Evolutionary conservation across 2,797 vertebrate genomes (phyloP).

Genomic region (Buphagus erythrorhynchus): DNA sequence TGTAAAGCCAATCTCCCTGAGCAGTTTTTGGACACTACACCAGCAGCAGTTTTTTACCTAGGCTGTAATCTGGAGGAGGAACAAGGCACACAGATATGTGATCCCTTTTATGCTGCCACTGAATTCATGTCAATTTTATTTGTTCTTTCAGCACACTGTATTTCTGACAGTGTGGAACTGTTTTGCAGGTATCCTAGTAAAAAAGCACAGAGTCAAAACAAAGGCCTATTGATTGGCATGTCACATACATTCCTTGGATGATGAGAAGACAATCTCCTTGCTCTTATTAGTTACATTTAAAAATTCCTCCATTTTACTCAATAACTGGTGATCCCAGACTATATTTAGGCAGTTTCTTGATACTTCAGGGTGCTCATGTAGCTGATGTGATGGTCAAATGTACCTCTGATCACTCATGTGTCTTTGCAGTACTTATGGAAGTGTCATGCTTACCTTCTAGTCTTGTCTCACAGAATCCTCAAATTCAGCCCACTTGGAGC

Average conservation of each 20-base stretch:
- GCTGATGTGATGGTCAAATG: not conserved
- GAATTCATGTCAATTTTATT: not conserved
- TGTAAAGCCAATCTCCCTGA: not conserved
- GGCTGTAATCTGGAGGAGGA: not conserved
- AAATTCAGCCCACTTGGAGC: not conserved
- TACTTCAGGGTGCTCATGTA: not conserved
- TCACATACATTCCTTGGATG: not conserved
- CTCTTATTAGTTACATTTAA: not conserved
- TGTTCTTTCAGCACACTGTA: not conserved
- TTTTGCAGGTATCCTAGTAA: not conserved
- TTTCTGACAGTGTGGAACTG: not conserved
- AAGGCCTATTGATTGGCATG: not conserved
- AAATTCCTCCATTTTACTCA: not conserved
- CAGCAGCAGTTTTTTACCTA: not conserved
- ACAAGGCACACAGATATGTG: not conserved
- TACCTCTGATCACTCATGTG: not conserved
- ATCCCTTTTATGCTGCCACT: not conserved
- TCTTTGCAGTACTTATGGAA: not conserved
- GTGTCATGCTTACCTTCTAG: not conserved
- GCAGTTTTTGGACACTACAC: not conserved
- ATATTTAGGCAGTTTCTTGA: not conserved
- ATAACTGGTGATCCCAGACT: not conserved
- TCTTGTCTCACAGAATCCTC: not conserved
- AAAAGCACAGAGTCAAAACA: not conserved
- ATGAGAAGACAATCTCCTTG: not conserved